Conservation (phyloP, 2,797 vertebrate species). For the Myoxocephalus aenaeus region DNA sequence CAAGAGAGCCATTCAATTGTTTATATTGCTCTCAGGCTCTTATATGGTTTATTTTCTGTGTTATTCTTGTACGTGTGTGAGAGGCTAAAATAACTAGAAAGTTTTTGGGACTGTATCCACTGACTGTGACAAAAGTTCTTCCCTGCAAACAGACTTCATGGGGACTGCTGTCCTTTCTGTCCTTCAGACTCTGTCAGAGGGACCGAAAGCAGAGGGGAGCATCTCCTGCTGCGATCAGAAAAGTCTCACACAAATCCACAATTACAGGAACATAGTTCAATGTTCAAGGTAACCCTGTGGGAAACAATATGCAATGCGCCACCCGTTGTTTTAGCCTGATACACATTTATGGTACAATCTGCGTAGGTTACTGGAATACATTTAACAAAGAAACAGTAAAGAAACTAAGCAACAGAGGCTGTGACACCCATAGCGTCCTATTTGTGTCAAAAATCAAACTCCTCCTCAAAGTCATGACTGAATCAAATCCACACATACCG, state of each 20-base stretch:
- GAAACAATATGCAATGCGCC: not conserved
- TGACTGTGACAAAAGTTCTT: constrained; percentile 44
- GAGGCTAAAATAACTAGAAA: not conserved
- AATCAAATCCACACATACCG: not conserved
- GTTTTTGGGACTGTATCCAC: constrained; percentile 3
- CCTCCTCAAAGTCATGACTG: not conserved
- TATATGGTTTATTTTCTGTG: not conserved
- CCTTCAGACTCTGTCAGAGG: constrained; percentile 17
- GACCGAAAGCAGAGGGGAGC: constrained; percentile 44
- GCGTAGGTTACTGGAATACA: not conserved
- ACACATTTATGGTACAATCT: not conserved
- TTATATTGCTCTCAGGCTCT: not conserved
- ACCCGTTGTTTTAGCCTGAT: not conserved
- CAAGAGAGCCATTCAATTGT: not conserved
- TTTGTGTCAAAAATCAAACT: not conserved
- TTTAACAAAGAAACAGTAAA: not conserved
- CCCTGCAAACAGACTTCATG: constrained; percentile 5
- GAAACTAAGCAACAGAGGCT: not conserved
- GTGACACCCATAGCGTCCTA: not conserved
- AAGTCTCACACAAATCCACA: not conserved
- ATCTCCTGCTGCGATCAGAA: constrained; percentile 39
- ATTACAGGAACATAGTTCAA: not conserved
- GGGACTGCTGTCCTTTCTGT: not conserved
- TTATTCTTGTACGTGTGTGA: not conserved
- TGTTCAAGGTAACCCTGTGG: not conserved